Evolutionary conservation across 2,888 invertebrate species (phyloP).

Genomic region (Dryobotodes eremita): DNA sequence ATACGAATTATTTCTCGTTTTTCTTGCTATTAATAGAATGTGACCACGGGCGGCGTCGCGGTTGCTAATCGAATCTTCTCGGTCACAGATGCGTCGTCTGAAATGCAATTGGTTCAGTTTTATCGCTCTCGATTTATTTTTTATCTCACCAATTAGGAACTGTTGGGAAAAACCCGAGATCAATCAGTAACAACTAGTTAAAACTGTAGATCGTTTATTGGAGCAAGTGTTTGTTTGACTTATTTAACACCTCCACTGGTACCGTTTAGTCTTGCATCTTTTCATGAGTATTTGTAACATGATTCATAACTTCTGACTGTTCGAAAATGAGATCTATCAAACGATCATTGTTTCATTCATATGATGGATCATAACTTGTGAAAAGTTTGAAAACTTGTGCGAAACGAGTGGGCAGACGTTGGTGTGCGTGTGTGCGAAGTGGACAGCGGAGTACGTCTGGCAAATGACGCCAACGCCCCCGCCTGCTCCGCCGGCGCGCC

Average conservation of each 20-base stretch:
- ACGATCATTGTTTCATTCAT: slow-evolving; percentile 70
- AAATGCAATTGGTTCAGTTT: slow-evolving; percentile 64
- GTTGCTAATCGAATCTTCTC: slow-evolving; percentile 69
- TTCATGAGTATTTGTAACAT: slow-evolving; percentile 67
- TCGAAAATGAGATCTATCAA: slow-evolving; percentile 68
- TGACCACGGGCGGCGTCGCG: slow-evolving; percentile 59
- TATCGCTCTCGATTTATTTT: slow-evolving; percentile 12
- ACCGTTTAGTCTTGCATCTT: slow-evolving; percentile 79
- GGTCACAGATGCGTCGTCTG: slow-evolving; percentile 60
- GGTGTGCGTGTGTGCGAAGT: slow-evolving; percentile 63
- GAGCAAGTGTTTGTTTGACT: slow-evolving; percentile 34
- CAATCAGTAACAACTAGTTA: slow-evolving; percentile 19
- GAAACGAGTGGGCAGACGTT: slow-evolving; percentile 59
- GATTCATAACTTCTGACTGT: slow-evolving; percentile 53
- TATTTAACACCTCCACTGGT: slow-evolving; percentile 52
- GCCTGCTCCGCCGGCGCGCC: slow-evolving; percentile 68
- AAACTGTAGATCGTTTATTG: slow-evolving; percentile 17
- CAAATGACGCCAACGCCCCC: slow-evolving; percentile 85
- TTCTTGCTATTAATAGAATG: slow-evolving; percentile 78
- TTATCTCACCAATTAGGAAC: slow-evolving; percentile 1
- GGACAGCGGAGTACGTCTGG: slow-evolving; percentile 71
- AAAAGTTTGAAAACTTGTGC: slow-evolving; percentile 75
- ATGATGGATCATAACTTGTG: slow-evolving; percentile 68
- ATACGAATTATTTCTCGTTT: slow-evolving; percentile 73
- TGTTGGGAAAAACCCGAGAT: slow-evolving; percentile 17